A percentile compares a stretch with the other conserved stretches of the same genome.
These are phyloP conservation scores for Lanius ludovicianus DNA, from an alignment of 2,113 vertebrate genomes.

Conservation along the genomic window DNA sequence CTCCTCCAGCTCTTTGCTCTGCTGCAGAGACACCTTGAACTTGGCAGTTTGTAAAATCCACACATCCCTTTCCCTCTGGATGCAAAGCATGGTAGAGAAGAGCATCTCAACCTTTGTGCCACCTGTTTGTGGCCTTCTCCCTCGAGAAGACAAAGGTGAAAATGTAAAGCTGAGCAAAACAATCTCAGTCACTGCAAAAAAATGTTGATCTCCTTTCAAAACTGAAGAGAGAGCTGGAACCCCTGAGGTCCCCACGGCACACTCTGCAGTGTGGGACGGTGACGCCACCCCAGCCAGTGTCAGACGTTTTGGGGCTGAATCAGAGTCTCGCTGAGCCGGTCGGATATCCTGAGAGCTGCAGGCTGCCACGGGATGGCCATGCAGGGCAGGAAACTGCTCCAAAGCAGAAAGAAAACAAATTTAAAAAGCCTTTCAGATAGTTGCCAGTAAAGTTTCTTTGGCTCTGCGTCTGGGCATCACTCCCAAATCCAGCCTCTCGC, in stretches of 20 bases:
- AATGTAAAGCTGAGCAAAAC: not conserved
- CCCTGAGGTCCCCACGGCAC: not conserved
- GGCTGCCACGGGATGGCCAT: not conserved
- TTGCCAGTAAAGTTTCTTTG: not conserved
- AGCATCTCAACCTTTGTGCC: accelerated
- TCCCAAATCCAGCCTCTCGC: not conserved
- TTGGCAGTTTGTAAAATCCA: not conserved
- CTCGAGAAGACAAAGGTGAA: not conserved
- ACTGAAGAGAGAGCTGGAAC: not conserved
- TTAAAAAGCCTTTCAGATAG: not conserved
- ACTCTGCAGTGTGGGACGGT: not conserved
- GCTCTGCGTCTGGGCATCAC: not conserved
- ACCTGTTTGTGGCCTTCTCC: not conserved
- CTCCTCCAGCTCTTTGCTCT: accelerated
- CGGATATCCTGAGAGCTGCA: not conserved
- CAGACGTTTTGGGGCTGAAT: not conserved
- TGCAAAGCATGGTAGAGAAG: not conserved
- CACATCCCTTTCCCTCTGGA: accelerated
- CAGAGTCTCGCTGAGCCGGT: not conserved
- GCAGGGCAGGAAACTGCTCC: not conserved
- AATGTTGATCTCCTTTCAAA: not conserved
- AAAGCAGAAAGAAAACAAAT: not conserved
- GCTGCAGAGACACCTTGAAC: not conserved
- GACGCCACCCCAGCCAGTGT: not conserved
- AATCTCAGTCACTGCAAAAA: not conserved